Evolutionary conservation across 1,140 invertebrate species (phyloP).

Genomic region (Scaptomyza montana): DNA sequence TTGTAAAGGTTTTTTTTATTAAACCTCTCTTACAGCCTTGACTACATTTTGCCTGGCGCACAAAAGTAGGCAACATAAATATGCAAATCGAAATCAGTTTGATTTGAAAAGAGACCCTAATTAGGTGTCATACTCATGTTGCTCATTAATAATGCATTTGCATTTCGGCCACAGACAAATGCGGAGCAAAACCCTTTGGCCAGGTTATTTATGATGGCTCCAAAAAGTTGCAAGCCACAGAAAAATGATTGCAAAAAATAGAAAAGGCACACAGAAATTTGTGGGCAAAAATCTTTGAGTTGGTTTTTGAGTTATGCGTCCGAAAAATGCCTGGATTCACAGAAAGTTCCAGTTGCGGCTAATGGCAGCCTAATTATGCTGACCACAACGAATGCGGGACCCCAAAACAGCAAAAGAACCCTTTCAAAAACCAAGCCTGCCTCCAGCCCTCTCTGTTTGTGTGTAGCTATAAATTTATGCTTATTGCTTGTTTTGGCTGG

Average conservation of each 20-base stretch:
- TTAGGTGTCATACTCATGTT: slow-evolving; percentile 62
- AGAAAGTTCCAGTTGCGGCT: slow-evolving; percentile 50
- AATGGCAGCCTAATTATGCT: slow-evolving; percentile 80
- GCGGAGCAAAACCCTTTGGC: slow-evolving; percentile 48
- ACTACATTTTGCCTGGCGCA: slow-evolving; percentile 35
- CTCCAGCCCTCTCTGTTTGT: slow-evolving; percentile 11
- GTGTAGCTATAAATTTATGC: slow-evolving; percentile 66
- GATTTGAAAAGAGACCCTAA: slow-evolving; percentile 53
- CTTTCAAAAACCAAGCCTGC: slow-evolving; percentile 1
- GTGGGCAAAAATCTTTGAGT: slow-evolving; percentile 49
- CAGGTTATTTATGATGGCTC: slow-evolving; percentile 59
- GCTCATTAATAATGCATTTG: slow-evolving; percentile 79
- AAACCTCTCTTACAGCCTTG: slow-evolving; percentile 36
- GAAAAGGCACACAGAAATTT: slow-evolving; percentile 25
- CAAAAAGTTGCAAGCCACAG: slow-evolving; percentile 18
- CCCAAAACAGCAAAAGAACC: slow-evolving; percentile 1
- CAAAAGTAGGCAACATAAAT: slow-evolving; percentile 41
- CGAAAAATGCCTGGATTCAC: slow-evolving; percentile 29
- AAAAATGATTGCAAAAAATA: slow-evolving; percentile 26
- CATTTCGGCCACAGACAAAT: slow-evolving; percentile 57
- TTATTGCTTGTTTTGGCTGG: slow-evolving; percentile 47
- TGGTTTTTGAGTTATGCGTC: slow-evolving; percentile 58
- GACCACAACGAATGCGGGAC: slow-evolving; percentile 42
- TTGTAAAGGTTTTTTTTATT: background rate
- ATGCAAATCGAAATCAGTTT: slow-evolving; percentile 5